phyloP scores from a whole-genome alignment of 2,888 invertebrate genomes.

The Meliscaeva auricollis region DNA sequence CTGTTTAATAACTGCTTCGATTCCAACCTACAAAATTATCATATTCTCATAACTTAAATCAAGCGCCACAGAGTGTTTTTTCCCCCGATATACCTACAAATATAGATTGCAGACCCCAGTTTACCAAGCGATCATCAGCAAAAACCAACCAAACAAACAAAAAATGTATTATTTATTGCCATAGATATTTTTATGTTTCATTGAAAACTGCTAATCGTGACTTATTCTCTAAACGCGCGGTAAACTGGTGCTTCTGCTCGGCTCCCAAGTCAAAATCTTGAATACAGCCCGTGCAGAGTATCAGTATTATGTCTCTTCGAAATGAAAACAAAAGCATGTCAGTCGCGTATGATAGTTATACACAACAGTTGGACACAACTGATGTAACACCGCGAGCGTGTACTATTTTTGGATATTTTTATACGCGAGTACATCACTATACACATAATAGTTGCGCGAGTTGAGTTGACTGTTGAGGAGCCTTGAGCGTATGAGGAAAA shows the following conservation, averaged over 20 bases:
- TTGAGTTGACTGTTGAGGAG: background rate
- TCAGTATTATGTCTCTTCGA: constrained; percentile 34
- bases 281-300: no score
- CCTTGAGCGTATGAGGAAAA: constrained; percentile 62
- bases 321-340: constrained; percentile 73
- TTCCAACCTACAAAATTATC: no score
- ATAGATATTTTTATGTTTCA: constrained; percentile 79
- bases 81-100: background rate
- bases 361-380: constrained; percentile 52
- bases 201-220: constrained; percentile 77
- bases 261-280: constrained; percentile 1
- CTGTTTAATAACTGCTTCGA: no score
- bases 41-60: no score
- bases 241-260: constrained; percentile 59
- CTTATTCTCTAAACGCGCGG: constrained; percentile 72
- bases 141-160: constrained; percentile 37
- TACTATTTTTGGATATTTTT: constrained; percentile 60
- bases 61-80: constrained; percentile 32
- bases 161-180: constrained; percentile 79
- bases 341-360: constrained; percentile 15
- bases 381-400: constrained; percentile 56
- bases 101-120: constrained; percentile 28
- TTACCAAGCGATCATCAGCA: constrained; percentile 34
- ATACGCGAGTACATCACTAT: constrained; percentile 20
- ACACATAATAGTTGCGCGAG: background rate